Percentiles rank a stretch among this genome's conserved stretches.
These are phyloP conservation scores for Neoseiulus cucumeris DNA, from an alignment of 1,140 invertebrate species.

Conservation along the genomic window DNA sequence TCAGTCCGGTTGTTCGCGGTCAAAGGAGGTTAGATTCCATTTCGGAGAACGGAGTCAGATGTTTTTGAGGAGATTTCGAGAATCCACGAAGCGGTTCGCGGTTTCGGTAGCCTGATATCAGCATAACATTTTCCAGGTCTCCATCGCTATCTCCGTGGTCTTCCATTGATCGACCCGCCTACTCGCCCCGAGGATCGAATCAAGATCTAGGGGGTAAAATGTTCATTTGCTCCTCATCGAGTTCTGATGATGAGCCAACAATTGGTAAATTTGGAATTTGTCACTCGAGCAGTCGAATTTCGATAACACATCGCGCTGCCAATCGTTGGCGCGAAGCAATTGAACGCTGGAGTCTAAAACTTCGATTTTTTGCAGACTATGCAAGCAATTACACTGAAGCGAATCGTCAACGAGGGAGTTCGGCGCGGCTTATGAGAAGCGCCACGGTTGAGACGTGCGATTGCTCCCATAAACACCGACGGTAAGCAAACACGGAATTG, in stretches of 20 bases:
- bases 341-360: not conserved
- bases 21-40: not conserved
- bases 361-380: not conserved
- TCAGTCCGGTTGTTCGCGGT: not conserved
- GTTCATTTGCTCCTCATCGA: constrained; percentile 8
- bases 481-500: not conserved
- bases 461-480: constrained; percentile 1
- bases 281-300: no score
- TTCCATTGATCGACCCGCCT: not conserved
- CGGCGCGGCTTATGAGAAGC: not conserved
- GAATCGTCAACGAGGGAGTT: not conserved
- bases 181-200: not conserved
- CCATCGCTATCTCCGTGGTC: constrained; percentile 2
- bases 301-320: no score
- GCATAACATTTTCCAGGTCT: not conserved
- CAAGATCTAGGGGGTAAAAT: constrained; percentile 5
- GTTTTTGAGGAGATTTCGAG: no score
- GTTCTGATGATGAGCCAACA: not conserved
- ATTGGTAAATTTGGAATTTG: not conserved
- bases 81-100: no score
- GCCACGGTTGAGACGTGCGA: constrained; percentile 9
- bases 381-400: constrained; percentile 1
- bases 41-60: no score
- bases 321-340: no score
- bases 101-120: no score